Evolutionary conservation across 1,140 invertebrate species (phyloP), one percentile per base, ranked within the genome.

Genomic region (Drosophila pectinifera): DNA sequence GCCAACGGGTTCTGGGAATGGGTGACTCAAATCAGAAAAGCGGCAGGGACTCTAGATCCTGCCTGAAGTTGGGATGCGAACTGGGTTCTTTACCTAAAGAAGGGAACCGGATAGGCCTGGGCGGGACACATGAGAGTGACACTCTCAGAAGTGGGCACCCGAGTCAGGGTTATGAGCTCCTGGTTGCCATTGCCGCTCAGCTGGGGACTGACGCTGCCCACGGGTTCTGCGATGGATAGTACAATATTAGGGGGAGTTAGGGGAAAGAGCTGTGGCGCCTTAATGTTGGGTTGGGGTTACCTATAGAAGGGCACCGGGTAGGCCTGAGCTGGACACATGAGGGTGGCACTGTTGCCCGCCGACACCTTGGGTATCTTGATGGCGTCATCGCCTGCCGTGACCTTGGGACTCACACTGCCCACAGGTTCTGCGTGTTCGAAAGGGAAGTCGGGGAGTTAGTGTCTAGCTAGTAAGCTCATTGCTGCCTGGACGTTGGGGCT

Each of bases 371-470:
- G 94, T 41, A 91, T 91, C 54, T 75, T 78, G 24, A 90, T 90
- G 42, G 78, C 72, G 81, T 93, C 94, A 92, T 94, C 93, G 89
- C 94, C 93, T 69, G 93, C 93, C 45, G 94, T 93, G 63, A 95
- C 94, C 91, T 95, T 95, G 65, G 95, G 95, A 78, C 94, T 93
- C 49, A 95, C 95, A 89, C 95, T 95, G 70, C 94, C 95, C 74
- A 96, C 94, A 20, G 95, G 95, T 92, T 96, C 95, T 96, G 93
- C 45, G 26, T 45, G 28, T 51, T 24, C 6, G 7, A 42, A 38
- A 34, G 53, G 20, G 13, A 10, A 13, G 16, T 26, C 5, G 16
- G 11, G n/a, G 4, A 41, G 6, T 79, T 13, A 24, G 7, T n/a
- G n/a, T 11, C 5, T 39, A 10, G 28, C 38, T 24, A 10, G 24